A percentile compares a stretch with the other conserved stretches of the same genome.
phyloP scores from a whole-genome alignment of 2,888 invertebrate species.

The Odontocolon sp. region DNA sequence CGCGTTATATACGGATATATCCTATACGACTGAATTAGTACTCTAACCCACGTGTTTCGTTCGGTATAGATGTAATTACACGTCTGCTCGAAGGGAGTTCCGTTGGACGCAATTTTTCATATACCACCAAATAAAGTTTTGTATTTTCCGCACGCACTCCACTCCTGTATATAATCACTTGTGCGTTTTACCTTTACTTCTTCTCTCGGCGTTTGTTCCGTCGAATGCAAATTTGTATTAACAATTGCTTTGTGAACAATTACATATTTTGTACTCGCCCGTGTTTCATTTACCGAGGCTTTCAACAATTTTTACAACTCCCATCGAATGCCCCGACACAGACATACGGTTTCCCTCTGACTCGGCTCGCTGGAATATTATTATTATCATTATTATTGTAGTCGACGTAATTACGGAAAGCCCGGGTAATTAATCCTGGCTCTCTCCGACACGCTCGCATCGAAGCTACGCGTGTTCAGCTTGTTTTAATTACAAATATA shows the following conservation, averaged over 20 bases:
- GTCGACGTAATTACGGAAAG: constrained; percentile 2
- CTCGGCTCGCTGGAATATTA: too few relatives aligned
- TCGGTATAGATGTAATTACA: constrained; percentile 46
- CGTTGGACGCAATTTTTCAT: constrained; percentile 45
- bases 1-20: neutral
- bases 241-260: too few relatives aligned
- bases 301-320: too few relatives aligned
- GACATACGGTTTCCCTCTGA: too few relatives aligned
- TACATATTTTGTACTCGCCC: too few relatives aligned
- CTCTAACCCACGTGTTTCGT: neutral
- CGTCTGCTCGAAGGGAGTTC: neutral
- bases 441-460: too few relatives aligned
- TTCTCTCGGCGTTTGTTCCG: too few relatives aligned
- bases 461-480: neutral
- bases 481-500: neutral
- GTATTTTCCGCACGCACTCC: constrained; percentile 26
- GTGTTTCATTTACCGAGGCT: too few relatives aligned
- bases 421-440: constrained; percentile 16
- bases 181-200: too few relatives aligned
- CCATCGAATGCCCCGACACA: too few relatives aligned
- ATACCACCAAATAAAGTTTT: constrained; percentile 38
- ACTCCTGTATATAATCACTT: neutral
- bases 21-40: constrained; percentile 19
- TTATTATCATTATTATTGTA: too few relatives aligned
- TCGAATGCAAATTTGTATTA: too few relatives aligned